A percentile compares a stretch with the other conserved stretches of the same genome.
Conservation (phyloP, 2,888 invertebrate genomes). For the Xylota segnis region DNA sequence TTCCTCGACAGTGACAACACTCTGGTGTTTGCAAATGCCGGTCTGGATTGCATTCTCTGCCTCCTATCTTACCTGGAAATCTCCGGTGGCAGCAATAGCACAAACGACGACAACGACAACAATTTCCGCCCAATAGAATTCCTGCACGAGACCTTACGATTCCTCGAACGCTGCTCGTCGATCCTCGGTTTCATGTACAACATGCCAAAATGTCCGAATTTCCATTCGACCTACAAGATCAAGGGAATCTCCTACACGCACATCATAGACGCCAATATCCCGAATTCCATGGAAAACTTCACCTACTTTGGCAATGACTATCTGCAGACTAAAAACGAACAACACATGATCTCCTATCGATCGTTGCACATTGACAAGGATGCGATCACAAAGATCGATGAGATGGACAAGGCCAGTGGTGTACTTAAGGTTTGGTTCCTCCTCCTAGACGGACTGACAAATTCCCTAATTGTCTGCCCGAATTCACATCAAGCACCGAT, state of each 20-base stretch:
- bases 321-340: conserved; percentile 87
- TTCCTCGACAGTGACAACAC: conserved; percentile 97
- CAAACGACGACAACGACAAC: conserved; percentile 85
- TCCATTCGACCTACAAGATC: conserved; percentile 94
- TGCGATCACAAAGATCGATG: conserved; percentile 84
- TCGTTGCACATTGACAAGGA: conserved; percentile 85
- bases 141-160: conserved; percentile 91
- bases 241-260: conserved; percentile 91
- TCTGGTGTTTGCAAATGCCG: conserved; percentile 96
- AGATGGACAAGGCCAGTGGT: conserved; percentile 91
- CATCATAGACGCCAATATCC: conserved; percentile 93
- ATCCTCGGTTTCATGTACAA: conserved; percentile 96
- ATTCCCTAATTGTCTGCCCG: conserved; percentile 92
- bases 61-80: conserved; percentile 88
- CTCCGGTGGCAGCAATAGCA: conserved; percentile 86
- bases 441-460: conserved; percentile 93
- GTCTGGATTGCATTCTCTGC: conserved; percentile 96
- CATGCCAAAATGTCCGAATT: conserved; percentile 97
- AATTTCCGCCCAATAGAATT: conserved; percentile 85
- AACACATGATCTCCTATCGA: conserved; percentile 86
- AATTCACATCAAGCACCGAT: conserved; percentile 95
- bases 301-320: conserved; percentile 89
- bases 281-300: conserved; percentile 89
- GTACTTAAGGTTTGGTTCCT: conserved; percentile 96
- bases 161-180: conserved; percentile 93